A percentile compares a stretch with the other conserved stretches of the same genome.
Conservation (phyloP, 2,113 vertebrate species). For the Calypte anna region DNA sequence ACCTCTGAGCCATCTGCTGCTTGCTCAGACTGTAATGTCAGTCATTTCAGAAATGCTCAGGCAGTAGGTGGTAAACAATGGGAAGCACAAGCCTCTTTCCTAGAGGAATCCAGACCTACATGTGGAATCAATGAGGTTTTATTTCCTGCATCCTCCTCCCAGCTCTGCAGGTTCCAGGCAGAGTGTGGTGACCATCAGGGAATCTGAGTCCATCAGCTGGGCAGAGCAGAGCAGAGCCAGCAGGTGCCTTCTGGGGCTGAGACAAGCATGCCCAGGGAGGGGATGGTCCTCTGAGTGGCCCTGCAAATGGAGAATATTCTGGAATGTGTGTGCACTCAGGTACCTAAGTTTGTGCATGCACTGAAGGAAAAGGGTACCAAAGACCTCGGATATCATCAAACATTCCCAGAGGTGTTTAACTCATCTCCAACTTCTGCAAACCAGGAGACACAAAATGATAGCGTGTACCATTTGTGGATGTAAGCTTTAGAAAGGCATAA, state of each 20-base stretch:
- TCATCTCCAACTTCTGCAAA: background rate
- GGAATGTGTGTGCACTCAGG: background rate
- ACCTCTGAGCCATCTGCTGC: background rate
- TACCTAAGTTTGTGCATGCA: background rate
- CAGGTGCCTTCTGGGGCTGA: background rate
- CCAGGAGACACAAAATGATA: background rate
- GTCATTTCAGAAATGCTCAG: background rate
- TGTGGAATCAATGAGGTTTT: background rate
- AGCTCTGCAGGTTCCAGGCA: background rate
- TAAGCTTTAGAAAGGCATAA: background rate
- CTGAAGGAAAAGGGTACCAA: background rate
- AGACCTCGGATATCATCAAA: background rate
- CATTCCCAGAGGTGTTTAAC: background rate
- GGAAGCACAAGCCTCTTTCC: background rate
- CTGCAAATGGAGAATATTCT: background rate
- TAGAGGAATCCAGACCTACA: background rate
- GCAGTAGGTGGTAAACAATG: background rate
- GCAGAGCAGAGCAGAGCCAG: background rate
- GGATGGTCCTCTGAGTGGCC: accelerated
- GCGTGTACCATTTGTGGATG: background rate
- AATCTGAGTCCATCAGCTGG: background rate
- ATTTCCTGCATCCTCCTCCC: constrained; percentile 3
- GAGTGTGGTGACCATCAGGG: background rate
- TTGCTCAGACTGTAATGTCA: background rate
- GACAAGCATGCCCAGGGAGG: background rate